A percentile compares a stretch with the other conserved stretches of the same genome.
These are phyloP conservation scores for Myrmecophaga tridactyla DNA, from an alignment of 2,113 vertebrate genomes.

Conservation along the genomic window DNA sequence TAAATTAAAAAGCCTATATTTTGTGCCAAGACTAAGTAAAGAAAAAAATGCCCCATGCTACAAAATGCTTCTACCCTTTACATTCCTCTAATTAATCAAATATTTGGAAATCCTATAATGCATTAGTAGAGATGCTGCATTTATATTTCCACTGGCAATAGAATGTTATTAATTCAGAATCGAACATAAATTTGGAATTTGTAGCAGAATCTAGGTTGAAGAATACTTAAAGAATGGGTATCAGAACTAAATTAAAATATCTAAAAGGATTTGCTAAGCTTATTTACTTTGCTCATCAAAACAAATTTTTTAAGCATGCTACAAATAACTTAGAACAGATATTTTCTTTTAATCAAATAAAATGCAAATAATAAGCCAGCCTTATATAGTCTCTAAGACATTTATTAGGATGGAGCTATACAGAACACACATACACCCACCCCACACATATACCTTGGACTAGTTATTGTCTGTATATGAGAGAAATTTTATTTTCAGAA, in stretches of 20 bases:
- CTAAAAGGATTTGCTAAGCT: neutral
- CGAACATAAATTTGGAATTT: no score
- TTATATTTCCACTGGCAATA: no score
- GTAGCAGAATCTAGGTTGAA: no score
- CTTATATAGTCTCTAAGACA: neutral
- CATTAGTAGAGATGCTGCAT: no score
- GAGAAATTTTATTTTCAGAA: conserved; percentile 26
- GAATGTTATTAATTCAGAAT: no score
- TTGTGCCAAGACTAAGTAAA: no score
- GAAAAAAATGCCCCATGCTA: no score
- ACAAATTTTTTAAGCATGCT: conserved; percentile 16
- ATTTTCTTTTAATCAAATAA: conserved; percentile 39
- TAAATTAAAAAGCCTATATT: no score
- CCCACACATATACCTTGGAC: neutral
- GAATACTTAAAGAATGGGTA: no score
- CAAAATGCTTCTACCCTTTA: no score
- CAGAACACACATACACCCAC: neutral
- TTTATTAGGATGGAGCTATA: neutral
- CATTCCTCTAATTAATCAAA: no score
- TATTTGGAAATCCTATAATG: no score
- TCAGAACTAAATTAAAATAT: conserved; percentile 32
- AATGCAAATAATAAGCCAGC: neutral
- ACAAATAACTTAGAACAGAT: conserved; percentile 10
- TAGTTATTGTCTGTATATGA: neutral
- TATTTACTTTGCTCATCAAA: conserved; percentile 4